A percentile compares a stretch with the other conserved stretches of the same genome.
These are phyloP conservation scores for Eudasyphora cyanicolor DNA, from an alignment of 2,888 invertebrate species.

Conservation along the genomic window DNA sequence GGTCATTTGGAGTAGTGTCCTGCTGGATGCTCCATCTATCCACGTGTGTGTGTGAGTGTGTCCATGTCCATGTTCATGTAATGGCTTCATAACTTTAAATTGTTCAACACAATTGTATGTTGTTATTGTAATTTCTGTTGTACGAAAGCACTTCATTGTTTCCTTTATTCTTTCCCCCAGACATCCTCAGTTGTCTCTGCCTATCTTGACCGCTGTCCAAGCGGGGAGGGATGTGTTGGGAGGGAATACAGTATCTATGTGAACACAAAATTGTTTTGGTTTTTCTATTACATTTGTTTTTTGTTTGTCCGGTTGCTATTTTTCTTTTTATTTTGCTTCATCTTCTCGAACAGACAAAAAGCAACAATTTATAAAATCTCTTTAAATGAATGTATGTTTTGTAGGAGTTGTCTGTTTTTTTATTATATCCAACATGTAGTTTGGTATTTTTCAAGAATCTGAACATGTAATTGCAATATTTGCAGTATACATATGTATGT, in stretches of 20 bases:
- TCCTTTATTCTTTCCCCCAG: background rate
- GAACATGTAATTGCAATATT: slow-evolving; percentile 60
- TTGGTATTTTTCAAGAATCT: slow-evolving; percentile 31
- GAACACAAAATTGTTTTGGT: slow-evolving; percentile 24
- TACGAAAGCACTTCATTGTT: slow-evolving; percentile 23
- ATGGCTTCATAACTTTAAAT: slow-evolving; percentile 63
- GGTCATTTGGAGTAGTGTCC: slow-evolving; percentile 21
- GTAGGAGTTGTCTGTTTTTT: background rate
- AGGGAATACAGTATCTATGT: background rate
- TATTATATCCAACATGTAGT: slow-evolving; percentile 42
- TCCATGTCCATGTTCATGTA: slow-evolving; percentile 26
- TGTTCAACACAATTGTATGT: slow-evolving; percentile 55
- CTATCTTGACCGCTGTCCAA: background rate
- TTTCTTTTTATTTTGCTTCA: slow-evolving; percentile 29
- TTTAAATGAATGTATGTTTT: background rate
- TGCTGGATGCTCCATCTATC: background rate
- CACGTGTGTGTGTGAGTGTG: slow-evolving; percentile 14
- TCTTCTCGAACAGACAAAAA: slow-evolving; percentile 40
- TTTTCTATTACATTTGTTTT: slow-evolving; percentile 42
- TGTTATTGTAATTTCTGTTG: slow-evolving; percentile 43
- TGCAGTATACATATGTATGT: background rate
- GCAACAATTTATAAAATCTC: slow-evolving; percentile 52
- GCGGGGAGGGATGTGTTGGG: background rate
- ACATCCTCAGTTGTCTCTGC: background rate
- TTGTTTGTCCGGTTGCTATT: slow-evolving; percentile 22